phyloP scores from a whole-genome alignment of 2,797 vertebrate species.

The Enteromius paludinosus region DNA sequence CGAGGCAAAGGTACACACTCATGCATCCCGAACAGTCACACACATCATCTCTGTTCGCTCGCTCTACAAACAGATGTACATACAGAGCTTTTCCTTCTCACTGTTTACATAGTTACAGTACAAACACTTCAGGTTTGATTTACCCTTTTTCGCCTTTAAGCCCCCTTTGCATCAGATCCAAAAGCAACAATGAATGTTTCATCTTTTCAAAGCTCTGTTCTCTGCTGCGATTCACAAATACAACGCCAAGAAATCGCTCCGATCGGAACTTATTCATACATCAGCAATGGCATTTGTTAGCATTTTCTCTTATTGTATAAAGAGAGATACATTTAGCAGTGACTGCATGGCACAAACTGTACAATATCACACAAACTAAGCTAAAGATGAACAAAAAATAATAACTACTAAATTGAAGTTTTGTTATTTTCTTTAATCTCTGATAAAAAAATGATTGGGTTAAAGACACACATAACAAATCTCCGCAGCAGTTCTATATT shows the following conservation, averaged over 20 bases:
- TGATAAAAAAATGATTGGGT: neutral
- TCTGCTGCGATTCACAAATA: slow-evolving; percentile 39
- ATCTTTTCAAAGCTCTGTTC: slow-evolving; percentile 54
- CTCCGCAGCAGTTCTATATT: neutral
- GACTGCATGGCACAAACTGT: slow-evolving; percentile 25
- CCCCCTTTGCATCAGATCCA: slow-evolving; percentile 49
- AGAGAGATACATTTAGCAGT: slow-evolving; percentile 35
- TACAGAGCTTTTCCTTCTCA: slow-evolving; percentile 51
- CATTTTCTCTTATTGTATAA: slow-evolving; percentile 43
- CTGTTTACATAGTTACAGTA: slow-evolving; percentile 62
- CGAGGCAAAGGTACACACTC: slow-evolving; percentile 52
- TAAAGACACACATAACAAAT: neutral
- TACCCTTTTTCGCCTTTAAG: slow-evolving; percentile 49
- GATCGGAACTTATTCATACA: slow-evolving; percentile 49
- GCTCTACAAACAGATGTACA: slow-evolving; percentile 53
- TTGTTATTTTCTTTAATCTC: neutral
- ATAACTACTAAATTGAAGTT: neutral
- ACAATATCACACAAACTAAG: slow-evolving; percentile 21
- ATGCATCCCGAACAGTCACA: slow-evolving; percentile 34
- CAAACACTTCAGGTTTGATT: slow-evolving; percentile 65
- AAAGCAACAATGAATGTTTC: slow-evolving; percentile 49
- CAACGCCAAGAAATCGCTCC: slow-evolving; percentile 35
- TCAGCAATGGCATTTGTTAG: slow-evolving; percentile 42
- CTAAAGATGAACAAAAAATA: slow-evolving; percentile 4
- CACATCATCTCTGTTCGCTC: slow-evolving; percentile 20